These are phyloP conservation scores for Nothoprocta pentlandii DNA, from an alignment of 2,113 vertebrate genomes.

Conservation along the genomic window DNA sequence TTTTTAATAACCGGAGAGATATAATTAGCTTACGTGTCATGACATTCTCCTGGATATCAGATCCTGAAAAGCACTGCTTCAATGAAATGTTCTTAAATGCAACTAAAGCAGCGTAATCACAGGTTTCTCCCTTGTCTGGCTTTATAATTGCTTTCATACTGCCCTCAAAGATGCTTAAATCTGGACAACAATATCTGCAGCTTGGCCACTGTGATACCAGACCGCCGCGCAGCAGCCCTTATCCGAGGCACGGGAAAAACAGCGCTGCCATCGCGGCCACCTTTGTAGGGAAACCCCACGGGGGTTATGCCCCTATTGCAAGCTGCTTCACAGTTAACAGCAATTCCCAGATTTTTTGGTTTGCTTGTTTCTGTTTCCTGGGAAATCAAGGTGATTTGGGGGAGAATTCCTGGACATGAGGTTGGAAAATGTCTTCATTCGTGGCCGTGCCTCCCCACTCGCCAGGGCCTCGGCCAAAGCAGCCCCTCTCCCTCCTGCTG, in stretches of 20 bases:
- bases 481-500: neutral
- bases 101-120: neutral
- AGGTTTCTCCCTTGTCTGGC: slow-evolving; percentile 15
- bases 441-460: rapidly evolving
- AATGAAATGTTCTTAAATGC: neutral
- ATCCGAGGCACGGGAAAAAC: neutral
- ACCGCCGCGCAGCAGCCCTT: neutral
- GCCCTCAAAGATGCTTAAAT: neutral
- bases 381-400: neutral
- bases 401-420: neutral
- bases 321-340: neutral
- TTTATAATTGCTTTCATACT: slow-evolving; percentile 34
- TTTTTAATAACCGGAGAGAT: slow-evolving; percentile 19
- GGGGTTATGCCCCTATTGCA: neutral
- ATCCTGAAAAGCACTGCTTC: slow-evolving; percentile 13
- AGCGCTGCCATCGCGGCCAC: neutral
- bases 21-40: slow-evolving; percentile 12
- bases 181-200: neutral
- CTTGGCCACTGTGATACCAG: neutral
- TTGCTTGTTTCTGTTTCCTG: neutral
- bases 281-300: neutral
- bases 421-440: neutral
- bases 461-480: neutral
- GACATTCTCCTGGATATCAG: neutral
- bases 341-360: neutral